Conservation (phyloP, 2,888 invertebrate genomes). For the Clunio marinus region DNA sequence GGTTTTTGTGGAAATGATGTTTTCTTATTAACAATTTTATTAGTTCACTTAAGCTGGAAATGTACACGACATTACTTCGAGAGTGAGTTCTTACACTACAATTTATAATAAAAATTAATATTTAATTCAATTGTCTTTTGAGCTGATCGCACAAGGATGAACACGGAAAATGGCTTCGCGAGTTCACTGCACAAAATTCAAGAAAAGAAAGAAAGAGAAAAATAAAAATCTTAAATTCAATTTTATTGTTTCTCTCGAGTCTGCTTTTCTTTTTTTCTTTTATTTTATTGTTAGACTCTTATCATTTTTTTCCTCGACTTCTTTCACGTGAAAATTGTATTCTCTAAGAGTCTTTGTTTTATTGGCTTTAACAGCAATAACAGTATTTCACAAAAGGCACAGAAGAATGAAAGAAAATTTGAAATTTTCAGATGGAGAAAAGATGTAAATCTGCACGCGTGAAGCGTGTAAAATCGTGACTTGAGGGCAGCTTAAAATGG, state of each 20-base stretch:
- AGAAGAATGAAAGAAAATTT: neutral
- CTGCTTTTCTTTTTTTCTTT: conserved; percentile 23
- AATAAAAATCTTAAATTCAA: conserved; percentile 39
- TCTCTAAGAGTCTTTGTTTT: conserved; percentile 28
- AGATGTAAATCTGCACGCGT: neutral
- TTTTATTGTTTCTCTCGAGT: conserved; percentile 39
- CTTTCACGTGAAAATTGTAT: conserved; percentile 14
- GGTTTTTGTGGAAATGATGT: no score
- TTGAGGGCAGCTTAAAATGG: neutral
- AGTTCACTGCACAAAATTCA: neutral
- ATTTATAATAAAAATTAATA: conserved; percentile 39
- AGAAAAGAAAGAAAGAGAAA: no score
- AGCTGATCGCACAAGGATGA: conserved; percentile 33
- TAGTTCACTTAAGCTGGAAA: no score
- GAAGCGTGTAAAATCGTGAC: conserved; percentile 8
- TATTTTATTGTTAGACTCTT: conserved; percentile 39
- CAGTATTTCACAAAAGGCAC: conserved; percentile 27
- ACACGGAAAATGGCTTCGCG: neutral
- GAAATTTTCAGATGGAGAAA: neutral
- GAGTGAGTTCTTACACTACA: conserved; percentile 20
- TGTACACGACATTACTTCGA: neutral
- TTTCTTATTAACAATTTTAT: no score
- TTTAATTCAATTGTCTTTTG: conserved; percentile 39
- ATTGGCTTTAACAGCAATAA: conserved; percentile 34
- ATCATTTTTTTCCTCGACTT: conserved; percentile 13